Evolutionary conservation across 2,888 invertebrate species (phyloP).

Genomic region (Sepioteuthis lessoniana): DNA sequence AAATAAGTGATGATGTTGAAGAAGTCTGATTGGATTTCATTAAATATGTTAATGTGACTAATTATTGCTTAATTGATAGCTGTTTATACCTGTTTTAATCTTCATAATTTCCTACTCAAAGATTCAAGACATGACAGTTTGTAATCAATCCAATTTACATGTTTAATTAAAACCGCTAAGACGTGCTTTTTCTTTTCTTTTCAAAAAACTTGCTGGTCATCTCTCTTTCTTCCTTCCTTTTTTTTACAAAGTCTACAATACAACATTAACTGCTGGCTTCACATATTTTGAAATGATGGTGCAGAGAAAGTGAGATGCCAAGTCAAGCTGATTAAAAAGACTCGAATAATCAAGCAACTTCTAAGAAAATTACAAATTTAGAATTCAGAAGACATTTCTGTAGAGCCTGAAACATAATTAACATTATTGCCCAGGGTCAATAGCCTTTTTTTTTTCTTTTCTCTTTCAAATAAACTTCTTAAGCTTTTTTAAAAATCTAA

Average conservation of each 20-base stretch:
- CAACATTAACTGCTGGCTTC: background rate
- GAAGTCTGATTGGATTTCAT: constrained; percentile 33
- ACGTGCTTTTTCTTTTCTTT: background rate
- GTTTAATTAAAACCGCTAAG: constrained; percentile 33
- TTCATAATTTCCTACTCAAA: background rate
- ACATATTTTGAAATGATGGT: background rate
- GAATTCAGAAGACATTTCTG: background rate
- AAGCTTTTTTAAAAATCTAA: background rate
- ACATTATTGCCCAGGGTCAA: background rate
- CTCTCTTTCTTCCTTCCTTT: background rate
- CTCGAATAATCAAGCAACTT: background rate
- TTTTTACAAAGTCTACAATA: background rate
- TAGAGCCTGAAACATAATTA: background rate
- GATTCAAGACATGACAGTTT: background rate
- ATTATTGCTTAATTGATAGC: constrained; percentile 10
- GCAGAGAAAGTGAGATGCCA: background rate
- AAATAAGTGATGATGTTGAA: background rate
- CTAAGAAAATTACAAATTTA: background rate
- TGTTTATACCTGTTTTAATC: background rate
- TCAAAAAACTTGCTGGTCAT: background rate
- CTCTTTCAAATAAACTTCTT: background rate
- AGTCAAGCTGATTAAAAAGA: constrained; percentile 15
- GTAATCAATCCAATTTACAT: constrained; percentile 33
- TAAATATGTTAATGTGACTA: constrained; percentile 7
- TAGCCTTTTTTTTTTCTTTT: background rate